Percentiles rank a stretch among this genome's conserved stretches.
phyloP scores from a whole-genome alignment of 2,888 invertebrate species.

The Nymphalis polychloros region DNA sequence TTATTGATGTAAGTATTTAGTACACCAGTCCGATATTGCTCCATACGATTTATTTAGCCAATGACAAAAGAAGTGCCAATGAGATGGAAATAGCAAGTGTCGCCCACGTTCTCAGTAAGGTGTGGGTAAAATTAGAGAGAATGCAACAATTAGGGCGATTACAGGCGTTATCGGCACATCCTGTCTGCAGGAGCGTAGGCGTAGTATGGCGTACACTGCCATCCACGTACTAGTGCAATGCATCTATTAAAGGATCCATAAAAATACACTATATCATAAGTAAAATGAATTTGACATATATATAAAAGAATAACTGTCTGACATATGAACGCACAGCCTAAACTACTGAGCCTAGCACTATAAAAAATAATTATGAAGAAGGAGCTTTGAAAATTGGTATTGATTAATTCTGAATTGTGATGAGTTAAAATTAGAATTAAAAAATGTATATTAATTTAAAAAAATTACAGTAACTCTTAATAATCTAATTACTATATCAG shows the following conservation, averaged over 20 bases:
- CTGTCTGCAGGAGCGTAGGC: constrained; percentile 60
- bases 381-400: too few relatives aligned
- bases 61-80: constrained; percentile 47
- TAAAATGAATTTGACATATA: too few relatives aligned
- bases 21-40: not conserved
- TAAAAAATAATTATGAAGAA: too few relatives aligned
- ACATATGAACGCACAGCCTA: too few relatives aligned
- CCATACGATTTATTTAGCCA: constrained; percentile 11
- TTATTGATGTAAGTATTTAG: not conserved
- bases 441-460: not conserved
- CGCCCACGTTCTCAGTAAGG: constrained; percentile 55
- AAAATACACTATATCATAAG: not conserved
- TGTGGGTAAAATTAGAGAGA: constrained; percentile 63
- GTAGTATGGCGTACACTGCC: constrained; percentile 22
- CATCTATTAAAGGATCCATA: not conserved
- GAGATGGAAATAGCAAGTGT: constrained; percentile 49
- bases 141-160: constrained; percentile 67
- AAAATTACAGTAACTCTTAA: not conserved
- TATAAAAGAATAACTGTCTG: too few relatives aligned
- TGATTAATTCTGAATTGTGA: too few relatives aligned
- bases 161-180: constrained; percentile 58
- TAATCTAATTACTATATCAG: not conserved
- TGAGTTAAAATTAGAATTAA: too few relatives aligned
- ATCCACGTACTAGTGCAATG: constrained; percentile 1
- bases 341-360: too few relatives aligned